A percentile compares a stretch with the other conserved stretches of the same genome.
Evolutionary conservation across 1,140 invertebrate species (phyloP).

Genomic region (Trichoplusia ni): DNA sequence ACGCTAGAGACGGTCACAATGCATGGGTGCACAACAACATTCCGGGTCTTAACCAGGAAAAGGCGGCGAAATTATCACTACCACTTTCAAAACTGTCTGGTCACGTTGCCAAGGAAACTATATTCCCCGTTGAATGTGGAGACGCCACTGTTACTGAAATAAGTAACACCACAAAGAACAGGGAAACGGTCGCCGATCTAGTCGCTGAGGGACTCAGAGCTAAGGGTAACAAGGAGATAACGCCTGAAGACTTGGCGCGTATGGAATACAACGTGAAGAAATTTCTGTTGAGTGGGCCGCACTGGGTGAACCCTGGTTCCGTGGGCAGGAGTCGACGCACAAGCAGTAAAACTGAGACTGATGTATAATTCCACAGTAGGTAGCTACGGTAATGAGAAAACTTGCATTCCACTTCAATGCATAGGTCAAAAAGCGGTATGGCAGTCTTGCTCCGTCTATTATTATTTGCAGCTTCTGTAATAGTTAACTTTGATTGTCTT

Average conservation of each 20-base stretch:
- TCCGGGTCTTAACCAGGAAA: slow-evolving; percentile 47
- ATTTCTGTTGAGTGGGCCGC: slow-evolving; percentile 83
- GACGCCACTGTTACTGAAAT: slow-evolving; percentile 65
- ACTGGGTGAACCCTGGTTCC: slow-evolving; percentile 78
- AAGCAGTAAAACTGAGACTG: slow-evolving; percentile 82
- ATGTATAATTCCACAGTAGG: slow-evolving; percentile 73
- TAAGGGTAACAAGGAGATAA: slow-evolving; percentile 65
- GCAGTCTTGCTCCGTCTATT: slow-evolving; percentile 19
- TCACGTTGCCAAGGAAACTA: slow-evolving; percentile 68
- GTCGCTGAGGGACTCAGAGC: slow-evolving; percentile 57
- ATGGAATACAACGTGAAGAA: slow-evolving; percentile 85
- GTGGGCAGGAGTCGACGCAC: slow-evolving; percentile 68
- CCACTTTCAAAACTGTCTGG: slow-evolving; percentile 48
- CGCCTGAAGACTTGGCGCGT: slow-evolving; percentile 80
- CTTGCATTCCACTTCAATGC: slow-evolving; percentile 20
- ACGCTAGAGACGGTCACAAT: slow-evolving; percentile 56
- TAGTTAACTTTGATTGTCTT: background rate
- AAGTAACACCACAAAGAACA: slow-evolving; percentile 46
- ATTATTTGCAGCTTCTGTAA: background rate
- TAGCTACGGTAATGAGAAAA: slow-evolving; percentile 36
- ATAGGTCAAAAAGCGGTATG: slow-evolving; percentile 8
- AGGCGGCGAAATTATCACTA: slow-evolving; percentile 36
- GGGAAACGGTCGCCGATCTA: slow-evolving; percentile 35
- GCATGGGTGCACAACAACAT: slow-evolving; percentile 59
- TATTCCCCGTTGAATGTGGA: slow-evolving; percentile 69